Evolutionary conservation across 2,113 vertebrate species (phyloP), one percentile per base, ranked within the genome.

Genomic region (Speoplatyrhinus poulsoni): DNA sequence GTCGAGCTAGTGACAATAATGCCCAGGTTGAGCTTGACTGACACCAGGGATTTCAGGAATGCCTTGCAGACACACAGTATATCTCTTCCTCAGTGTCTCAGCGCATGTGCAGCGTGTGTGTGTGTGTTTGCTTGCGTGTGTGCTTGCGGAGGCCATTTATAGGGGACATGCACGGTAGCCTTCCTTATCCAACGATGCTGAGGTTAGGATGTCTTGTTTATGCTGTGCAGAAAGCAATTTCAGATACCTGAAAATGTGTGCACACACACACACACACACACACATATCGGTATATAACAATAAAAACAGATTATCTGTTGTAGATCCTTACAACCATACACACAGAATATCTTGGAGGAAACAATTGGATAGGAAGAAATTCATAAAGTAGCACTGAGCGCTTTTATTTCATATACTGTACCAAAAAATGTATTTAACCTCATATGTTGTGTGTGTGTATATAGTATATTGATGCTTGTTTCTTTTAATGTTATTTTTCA

Each of bases 171-270:
- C 89, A 82, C 82, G 83, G 69, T 76, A 76, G 76, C 84, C 81
- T 82, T 78, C 84, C 90, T 91, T 86, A 90, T 91, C 88, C 85
- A 69, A 67, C 57, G 41, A 81, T 49, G 69, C 75, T 50, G 59
- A 59, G 78, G 78, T 85, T 80, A 89, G 82, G 86, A 87, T 89
- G 88, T 89, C 90, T 91, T 89, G 88, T 91, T 93, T 89, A 91
- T 75, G 56, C 77, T 84, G 83, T 41, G 74, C 69, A 58, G 85
- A 74, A 83, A 82, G 82, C 85, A 84, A 89, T 91, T 90, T 91
- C 70, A 86, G 83, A 87, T 82, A 64, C 73, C 64, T 65, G 46
- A 57, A 17, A 26, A 53, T 46, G 16, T 32, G 2, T 26, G n/a
- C 46, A 15, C 48, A 52, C 48, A 52, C 65, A 32, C 65, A 33